Evolutionary conservation across 2,797 vertebrate species (phyloP), one percentile per base, ranked within the genome.

Genomic region (Poeciliopsis paucimaculata): DNA sequence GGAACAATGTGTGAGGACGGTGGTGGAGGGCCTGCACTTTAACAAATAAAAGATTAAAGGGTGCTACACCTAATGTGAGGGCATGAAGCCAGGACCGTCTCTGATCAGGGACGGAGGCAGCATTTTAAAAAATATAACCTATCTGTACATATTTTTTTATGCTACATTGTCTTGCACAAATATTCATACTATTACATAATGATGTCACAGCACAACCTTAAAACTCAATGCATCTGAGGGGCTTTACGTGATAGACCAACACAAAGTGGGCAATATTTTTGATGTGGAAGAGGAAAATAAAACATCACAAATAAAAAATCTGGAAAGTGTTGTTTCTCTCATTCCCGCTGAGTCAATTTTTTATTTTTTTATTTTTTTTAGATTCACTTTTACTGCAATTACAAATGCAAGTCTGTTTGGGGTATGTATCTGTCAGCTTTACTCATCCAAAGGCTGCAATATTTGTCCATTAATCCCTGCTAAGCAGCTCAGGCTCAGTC

Each of bases 31-130:
- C 79, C 84, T 88, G 86, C 79, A 85, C 84, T 82, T 82, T 79
- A 88, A 87, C 91, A 88, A 79, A 84, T 74, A 77, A 82, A 90
- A 86, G 90, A 93, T 94, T 92, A 71, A 45, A 71, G 41, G 26
- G 41, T 3, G 13, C 26, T 71, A 86, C 76, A 82, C 84, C 45
- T 79, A 68, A 41, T 68, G 62, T 4, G 3, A 23, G 62, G 16
- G 34, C 62, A 41, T 81, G 28, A 84, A 89, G 83, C 87, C 80
- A 82, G 82, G 89, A 81, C 84, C 79, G 84, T 72, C 75, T 77
- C 81, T 88, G 72, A 73, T 71, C 62, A 76, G 43, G 79, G 77
- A 77, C 71, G 75, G 23, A 82, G 85, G 76, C 83, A 81, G 90
- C 88, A 80, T 76, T 80, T 85, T 87, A 46, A 43, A 92, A 92